These are phyloP conservation scores for Peribatodes rhomboidaria DNA, from an alignment of 2,888 invertebrate genomes.

Conservation along the genomic window DNA sequence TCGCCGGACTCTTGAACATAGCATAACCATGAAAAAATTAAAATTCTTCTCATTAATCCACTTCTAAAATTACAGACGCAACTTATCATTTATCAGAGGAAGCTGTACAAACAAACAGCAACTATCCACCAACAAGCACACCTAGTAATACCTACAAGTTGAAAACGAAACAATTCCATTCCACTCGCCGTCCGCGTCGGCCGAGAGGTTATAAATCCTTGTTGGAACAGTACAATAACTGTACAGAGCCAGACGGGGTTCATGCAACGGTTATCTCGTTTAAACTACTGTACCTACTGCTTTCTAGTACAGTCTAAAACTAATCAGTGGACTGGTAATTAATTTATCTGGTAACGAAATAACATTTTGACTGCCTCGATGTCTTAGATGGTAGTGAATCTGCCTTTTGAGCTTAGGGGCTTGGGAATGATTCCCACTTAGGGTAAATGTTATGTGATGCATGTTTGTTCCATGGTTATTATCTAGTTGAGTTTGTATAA, in stretches of 20 bases:
- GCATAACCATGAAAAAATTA: too few species aligned
- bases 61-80: too few species aligned
- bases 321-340: background rate
- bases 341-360: background rate
- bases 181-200: conserved; percentile 50
- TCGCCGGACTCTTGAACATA: too few species aligned
- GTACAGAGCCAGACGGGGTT: conserved; percentile 52
- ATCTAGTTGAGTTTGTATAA: too few species aligned
- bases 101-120: background rate
- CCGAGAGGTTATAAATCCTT: conserved; percentile 65
- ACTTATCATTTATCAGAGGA: background rate
- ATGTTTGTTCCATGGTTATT: too few species aligned
- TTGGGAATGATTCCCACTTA: too few species aligned
- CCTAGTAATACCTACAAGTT: conserved; percentile 21
- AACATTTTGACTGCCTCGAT: too few species aligned
- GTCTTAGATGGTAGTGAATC: too few species aligned
- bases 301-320: background rate
- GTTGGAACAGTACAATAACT: conserved; percentile 60
- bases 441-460: too few species aligned
- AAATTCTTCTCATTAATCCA: too few species aligned
- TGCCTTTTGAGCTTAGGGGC: too few species aligned
- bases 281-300: conserved; percentile 40
- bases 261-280: conserved; percentile 57
- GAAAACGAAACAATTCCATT: conserved; percentile 33
- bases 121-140: conserved; percentile 2